Conservation (phyloP, 2,113 vertebrate species). For the Caretta caretta region DNA sequence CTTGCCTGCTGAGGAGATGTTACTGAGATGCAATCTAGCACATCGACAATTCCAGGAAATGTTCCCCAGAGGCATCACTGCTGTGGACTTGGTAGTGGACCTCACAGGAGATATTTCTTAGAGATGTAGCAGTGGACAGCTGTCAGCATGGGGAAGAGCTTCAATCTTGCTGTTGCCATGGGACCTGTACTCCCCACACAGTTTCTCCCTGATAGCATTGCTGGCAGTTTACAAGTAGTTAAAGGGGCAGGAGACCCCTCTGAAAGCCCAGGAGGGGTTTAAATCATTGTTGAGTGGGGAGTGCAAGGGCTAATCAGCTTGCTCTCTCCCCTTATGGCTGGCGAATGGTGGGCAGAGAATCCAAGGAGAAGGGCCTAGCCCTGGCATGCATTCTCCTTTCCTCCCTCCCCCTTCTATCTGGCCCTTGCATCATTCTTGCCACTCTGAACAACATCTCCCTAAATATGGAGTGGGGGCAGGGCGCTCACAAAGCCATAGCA, state of each 20-base stretch:
- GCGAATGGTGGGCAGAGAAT: not conserved
- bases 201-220: too few species aligned
- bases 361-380: not conserved
- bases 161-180: fast-evolving
- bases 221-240: too few species aligned
- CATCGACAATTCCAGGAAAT: constrained; percentile 5
- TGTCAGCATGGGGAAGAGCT: not conserved
- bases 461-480: too few species aligned
- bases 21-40: constrained; percentile 1
- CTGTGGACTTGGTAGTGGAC: not conserved
- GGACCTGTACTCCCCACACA: fast-evolving
- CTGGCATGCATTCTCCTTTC: too few species aligned
- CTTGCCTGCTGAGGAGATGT: constrained; percentile 16
- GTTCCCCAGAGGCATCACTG: not conserved
- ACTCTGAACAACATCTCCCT: too few species aligned
- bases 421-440: too few species aligned
- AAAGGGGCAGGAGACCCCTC: too few species aligned
- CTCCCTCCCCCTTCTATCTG: too few species aligned
- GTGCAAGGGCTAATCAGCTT: not conserved
- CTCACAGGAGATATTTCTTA: not conserved
- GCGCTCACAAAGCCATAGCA: not conserved
- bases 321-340: not conserved
- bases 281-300: fast-evolving
- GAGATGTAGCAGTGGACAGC: fast-evolving
- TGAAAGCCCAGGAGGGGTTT: not conserved